Percentiles rank a stretch among this genome's conserved stretches.
phyloP scores from a whole-genome alignment of 2,797 vertebrate genomes.

The Brachymystax lenok region DNA sequence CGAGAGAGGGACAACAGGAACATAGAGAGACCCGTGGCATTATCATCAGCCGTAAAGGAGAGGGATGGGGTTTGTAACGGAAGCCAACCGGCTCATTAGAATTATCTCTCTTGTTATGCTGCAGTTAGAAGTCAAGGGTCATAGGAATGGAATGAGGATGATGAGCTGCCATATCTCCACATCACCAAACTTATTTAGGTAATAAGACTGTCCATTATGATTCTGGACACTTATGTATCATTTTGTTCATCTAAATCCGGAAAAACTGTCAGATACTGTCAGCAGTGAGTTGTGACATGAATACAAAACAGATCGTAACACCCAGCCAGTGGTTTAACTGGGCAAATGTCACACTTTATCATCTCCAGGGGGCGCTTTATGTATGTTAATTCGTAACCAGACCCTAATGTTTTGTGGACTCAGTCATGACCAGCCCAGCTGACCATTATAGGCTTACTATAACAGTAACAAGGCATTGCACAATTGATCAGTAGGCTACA shows the following conservation, averaged over 20 bases:
- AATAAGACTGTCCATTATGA: not conserved
- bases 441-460: not conserved
- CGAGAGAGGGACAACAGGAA: not conserved
- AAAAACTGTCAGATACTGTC: not conserved
- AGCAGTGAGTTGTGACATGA: constrained; percentile 7
- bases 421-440: not conserved
- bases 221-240: not conserved
- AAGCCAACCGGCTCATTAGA: not conserved
- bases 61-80: not conserved
- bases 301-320: not conserved
- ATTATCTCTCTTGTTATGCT: not conserved
- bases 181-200: not conserved
- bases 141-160: not conserved
- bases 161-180: not conserved
- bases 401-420: not conserved
- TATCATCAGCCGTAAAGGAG: not conserved
- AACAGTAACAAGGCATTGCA: not conserved
- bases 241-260: not conserved
- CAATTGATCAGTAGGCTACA: not conserved
- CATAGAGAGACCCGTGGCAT: not conserved
- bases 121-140: not conserved
- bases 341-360: not conserved
- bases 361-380: not conserved
- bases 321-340: not conserved
- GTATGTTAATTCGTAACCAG: not conserved